These are phyloP conservation scores for Podargus strigoides DNA, from an alignment of 2,797 vertebrate genomes.

Conservation along the genomic window DNA sequence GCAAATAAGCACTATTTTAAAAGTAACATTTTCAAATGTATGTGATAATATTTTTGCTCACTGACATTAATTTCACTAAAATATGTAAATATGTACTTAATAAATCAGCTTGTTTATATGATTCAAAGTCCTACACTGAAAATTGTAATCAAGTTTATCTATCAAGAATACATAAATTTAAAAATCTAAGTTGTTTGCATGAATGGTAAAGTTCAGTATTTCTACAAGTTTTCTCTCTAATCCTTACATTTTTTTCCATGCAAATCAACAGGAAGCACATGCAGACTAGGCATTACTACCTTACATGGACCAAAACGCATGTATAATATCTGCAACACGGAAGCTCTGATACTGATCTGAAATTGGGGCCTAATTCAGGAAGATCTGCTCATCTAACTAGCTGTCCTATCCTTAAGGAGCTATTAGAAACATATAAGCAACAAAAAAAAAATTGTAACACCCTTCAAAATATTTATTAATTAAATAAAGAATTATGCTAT, in stretches of 20 bases:
- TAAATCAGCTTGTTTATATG: neutral
- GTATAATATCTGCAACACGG: neutral
- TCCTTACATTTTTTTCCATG: neutral
- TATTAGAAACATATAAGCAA: neutral
- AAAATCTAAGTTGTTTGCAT: neutral
- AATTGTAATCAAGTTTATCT: constrained; percentile 13
- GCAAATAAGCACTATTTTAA: neutral
- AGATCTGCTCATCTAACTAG: constrained; percentile 9
- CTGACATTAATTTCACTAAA: neutral
- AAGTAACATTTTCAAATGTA: neutral
- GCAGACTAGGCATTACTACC: neutral
- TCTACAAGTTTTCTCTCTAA: neutral
- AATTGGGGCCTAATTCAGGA: neutral
- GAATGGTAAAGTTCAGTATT: neutral
- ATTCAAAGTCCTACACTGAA: neutral
- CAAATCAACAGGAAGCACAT: neutral
- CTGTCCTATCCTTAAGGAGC: neutral
- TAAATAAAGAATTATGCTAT: neutral
- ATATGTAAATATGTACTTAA: neutral
- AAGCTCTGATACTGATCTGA: neutral
- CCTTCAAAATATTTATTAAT: constrained; percentile 34
- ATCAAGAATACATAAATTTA: neutral
- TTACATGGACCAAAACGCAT: neutral
- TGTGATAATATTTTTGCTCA: neutral
- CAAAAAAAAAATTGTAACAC: neutral